Evolutionary conservation across 2,888 invertebrate genomes (phyloP), one percentile per base, ranked within the genome.

Genomic region (Habroteleia sp.): DNA sequence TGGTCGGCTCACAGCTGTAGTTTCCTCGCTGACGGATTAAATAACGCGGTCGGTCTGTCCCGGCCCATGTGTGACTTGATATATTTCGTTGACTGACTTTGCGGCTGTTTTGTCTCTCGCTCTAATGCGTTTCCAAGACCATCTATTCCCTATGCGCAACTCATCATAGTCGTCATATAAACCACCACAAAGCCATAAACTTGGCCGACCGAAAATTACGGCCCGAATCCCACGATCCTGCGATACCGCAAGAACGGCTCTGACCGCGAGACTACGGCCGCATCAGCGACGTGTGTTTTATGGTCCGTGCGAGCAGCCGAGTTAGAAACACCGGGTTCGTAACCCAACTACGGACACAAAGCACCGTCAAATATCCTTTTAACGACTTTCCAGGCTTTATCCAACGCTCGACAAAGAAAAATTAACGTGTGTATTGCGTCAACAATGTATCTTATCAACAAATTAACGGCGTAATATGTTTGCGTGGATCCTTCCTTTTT

Each of bases 161-260:
- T 73, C 65, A 68, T 72, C 77, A 73, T 52, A 58, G 78, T 77
- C 66, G 73, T 60, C 56, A 56, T 71, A 62, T 75, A 71, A 72
- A 71, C 74, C 73, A 56, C 73, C 75, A 46, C 73, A 74, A 58
- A 71, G 77, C 81, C 79, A 79, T 85, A 84, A 85, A 85, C 76
- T 79, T 75, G 79, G 78, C 81, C 79, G 80, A 81, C 79, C 82
- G 83, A 82, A 82, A 84, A 84, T 85, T 82, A 83, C 81, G 80
- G 80, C 74, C 71, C 56, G 33, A 25, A 62, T 65, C 42, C 46
- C 58, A 25, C 52, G 52, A 60, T 44, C 20, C 44, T 58, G 42
- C 58, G 71, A 80, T 79, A 74, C 79, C 75, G 73, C 80, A 80
- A 80, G 81, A 80, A 79, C 62, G 25, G 37, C 71, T 74, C 58